Evolutionary conservation across 2,888 invertebrate species (phyloP).

Genomic region (Eueremaeus valkanovi): DNA sequence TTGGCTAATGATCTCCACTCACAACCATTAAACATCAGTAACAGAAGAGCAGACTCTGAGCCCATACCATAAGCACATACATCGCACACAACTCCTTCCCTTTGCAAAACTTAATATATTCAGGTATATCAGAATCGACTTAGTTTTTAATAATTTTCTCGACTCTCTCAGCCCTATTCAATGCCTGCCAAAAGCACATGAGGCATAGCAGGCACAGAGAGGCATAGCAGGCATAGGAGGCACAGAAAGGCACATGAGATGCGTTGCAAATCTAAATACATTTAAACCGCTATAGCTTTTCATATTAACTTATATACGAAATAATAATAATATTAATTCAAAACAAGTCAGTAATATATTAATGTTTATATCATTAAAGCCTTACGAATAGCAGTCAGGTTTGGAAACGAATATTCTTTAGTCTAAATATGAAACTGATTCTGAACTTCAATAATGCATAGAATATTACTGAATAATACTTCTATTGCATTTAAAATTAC

Average conservation of each 20-base stretch:
- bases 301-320: not conserved
- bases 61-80: not conserved
- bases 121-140: conserved; percentile 27
- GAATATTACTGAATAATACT: no score
- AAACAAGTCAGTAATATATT: no score
- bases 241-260: not conserved
- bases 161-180: not conserved
- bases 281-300: not conserved
- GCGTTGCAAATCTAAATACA: not conserved
- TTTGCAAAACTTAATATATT: conserved; percentile 25
- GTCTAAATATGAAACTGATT: no score
- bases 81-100: conserved; percentile 27
- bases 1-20: conserved; percentile 28
- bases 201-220: not conserved
- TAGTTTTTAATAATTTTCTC: conserved; percentile 26
- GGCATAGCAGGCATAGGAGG: not conserved
- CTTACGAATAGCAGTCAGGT: not conserved
- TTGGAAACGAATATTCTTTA: no score
- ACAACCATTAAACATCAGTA: conserved; percentile 33
- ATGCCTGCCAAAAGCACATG: conserved; percentile 29
- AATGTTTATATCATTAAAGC: not conserved
- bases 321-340: not conserved
- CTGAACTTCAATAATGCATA: no score
- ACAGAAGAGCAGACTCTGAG: not conserved
- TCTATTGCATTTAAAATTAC: no score